These are phyloP conservation scores for Eumerus sabulonum DNA, from an alignment of 2,888 invertebrate genomes.

Conservation along the genomic window DNA sequence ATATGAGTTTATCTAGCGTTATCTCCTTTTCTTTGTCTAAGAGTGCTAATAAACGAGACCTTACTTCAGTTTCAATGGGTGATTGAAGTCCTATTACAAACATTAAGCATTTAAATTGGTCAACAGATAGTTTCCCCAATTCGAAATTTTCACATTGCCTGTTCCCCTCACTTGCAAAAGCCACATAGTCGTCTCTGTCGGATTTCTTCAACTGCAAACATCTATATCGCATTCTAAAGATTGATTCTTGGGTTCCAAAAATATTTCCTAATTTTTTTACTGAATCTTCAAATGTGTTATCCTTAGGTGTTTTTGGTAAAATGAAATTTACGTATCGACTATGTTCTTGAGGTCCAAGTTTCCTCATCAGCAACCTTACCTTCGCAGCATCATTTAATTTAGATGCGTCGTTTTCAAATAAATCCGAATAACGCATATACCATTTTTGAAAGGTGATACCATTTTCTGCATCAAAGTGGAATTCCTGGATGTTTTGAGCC, in stretches of 20 bases:
- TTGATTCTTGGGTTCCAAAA: conserved; percentile 59
- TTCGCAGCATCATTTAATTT: conserved; percentile 60
- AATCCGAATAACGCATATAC: conserved; percentile 52
- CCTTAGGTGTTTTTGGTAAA: conserved; percentile 53
- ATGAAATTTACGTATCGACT: conserved; percentile 53
- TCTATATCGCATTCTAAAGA: conserved; percentile 52
- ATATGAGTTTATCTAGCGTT: conserved; percentile 46
- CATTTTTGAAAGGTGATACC: conserved; percentile 64
- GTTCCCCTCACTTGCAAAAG: conserved; percentile 55
- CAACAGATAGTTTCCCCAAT: conserved; percentile 32
- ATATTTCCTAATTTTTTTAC: conserved; percentile 44
- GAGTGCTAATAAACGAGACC: conserved; percentile 63
- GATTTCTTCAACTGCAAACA: conserved; percentile 61
- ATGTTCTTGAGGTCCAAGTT: conserved; percentile 47
- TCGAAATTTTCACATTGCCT: conserved; percentile 56
- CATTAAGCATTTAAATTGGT: conserved; percentile 68
- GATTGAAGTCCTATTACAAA: conserved; percentile 68
- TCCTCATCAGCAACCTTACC: conserved; percentile 57
- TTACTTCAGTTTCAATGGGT: conserved; percentile 53
- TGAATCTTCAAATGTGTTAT: conserved; percentile 42
- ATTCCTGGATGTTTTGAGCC: conserved; percentile 54
- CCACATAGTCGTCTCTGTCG: conserved; percentile 44
- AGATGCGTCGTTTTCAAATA: conserved; percentile 51
- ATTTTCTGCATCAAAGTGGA: conserved; percentile 48
- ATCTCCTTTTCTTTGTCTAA: conserved; percentile 52